Percentiles rank a stretch among this genome's conserved stretches.
Conservation (phyloP, 2,797 vertebrate species). For the Champsocephalus gunnari region DNA sequence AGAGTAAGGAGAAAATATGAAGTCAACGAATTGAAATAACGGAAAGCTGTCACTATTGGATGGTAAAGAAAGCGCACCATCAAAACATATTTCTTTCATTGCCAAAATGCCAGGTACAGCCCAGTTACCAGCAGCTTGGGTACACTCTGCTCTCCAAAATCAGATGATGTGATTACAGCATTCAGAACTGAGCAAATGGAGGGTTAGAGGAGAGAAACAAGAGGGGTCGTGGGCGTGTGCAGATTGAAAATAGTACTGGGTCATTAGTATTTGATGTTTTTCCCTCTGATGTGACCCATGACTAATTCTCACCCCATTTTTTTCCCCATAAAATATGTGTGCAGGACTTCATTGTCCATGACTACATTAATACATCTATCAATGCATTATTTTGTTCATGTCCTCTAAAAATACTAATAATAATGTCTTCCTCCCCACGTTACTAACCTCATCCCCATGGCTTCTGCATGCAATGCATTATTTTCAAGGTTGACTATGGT, state of each 20-base stretch:
- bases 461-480: neutral
- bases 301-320: constrained; percentile 26
- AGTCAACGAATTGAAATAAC: neutral
- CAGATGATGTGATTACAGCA: constrained; percentile 52
- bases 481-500: constrained; percentile 47
- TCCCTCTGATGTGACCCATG: constrained; percentile 35
- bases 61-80: constrained; percentile 6
- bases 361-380: constrained; percentile 22
- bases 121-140: constrained; percentile 14
- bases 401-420: constrained; percentile 20
- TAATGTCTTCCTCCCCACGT: neutral
- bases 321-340: constrained; percentile 4
- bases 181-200: constrained; percentile 34
- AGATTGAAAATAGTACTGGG: constrained; percentile 21
- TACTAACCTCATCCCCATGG: constrained; percentile 19
- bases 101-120: constrained; percentile 21
- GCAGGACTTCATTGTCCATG: constrained; percentile 13
- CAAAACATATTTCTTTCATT: constrained; percentile 6
- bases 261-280: constrained; percentile 57
- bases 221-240: constrained; percentile 41
- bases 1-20: neutral
- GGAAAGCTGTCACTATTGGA: neutral
- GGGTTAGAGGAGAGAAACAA: constrained; percentile 37
- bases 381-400: constrained; percentile 17
- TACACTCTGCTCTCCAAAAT: constrained; percentile 50